These are phyloP conservation scores for Periparus ater DNA, from an alignment of 2,797 vertebrate genomes.

Conservation along the genomic window DNA sequence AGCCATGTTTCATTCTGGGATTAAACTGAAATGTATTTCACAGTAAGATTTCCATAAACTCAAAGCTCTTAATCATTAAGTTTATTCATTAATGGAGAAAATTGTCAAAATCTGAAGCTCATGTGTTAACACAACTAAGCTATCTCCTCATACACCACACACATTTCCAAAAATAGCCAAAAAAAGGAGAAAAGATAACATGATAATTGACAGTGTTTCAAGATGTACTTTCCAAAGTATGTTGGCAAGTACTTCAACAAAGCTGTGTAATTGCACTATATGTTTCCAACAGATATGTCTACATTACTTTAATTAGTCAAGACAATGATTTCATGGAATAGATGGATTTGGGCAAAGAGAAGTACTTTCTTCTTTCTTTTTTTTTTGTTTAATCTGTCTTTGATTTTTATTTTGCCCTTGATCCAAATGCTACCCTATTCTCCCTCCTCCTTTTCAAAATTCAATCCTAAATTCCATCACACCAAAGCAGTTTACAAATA, in stretches of 20 bases:
- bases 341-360: not conserved
- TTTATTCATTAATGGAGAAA: not conserved
- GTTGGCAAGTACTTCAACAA: conserved; percentile 25
- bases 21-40: not conserved
- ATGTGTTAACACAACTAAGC: not conserved
- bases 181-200: conserved; percentile 32
- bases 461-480: not conserved
- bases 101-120: not conserved
- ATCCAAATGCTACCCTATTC: not conserved
- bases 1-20: not conserved
- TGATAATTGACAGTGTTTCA: not conserved
- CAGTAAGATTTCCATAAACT: not conserved
- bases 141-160: not conserved
- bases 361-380: not conserved
- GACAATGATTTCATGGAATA: not conserved
- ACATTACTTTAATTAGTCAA: conserved; percentile 8
- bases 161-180: conserved; percentile 23
- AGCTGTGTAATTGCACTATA: not conserved
- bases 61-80: not conserved
- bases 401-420: not conserved
- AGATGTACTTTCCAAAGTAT: conserved; percentile 10
- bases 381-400: not conserved
- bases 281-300: conserved; percentile 21
- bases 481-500: not conserved
- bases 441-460: not conserved